Percentiles rank a stretch among this genome's conserved stretches.
Conservation (phyloP, 2,113 vertebrate genomes). For the Apus apus region DNA sequence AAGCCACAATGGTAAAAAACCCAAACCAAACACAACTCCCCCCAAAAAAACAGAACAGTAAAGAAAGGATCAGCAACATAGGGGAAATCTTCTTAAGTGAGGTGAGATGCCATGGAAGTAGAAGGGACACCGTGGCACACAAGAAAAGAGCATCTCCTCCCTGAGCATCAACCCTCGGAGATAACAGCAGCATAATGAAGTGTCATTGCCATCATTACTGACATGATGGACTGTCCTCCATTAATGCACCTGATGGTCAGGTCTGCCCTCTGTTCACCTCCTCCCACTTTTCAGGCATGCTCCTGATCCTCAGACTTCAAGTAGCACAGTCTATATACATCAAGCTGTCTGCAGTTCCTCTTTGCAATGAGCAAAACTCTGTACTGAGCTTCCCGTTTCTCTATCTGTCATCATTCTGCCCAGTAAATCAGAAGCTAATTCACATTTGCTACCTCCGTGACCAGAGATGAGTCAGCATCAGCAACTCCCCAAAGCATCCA, state of each 20-base stretch:
- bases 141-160: neutral
- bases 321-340: neutral
- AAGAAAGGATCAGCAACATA: neutral
- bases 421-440: neutral
- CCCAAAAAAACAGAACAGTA: neutral
- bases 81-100: neutral
- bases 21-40: neutral
- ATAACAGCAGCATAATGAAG: neutral
- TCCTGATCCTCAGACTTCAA: neutral
- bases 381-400: neutral
- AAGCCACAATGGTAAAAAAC: neutral
- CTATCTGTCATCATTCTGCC: neutral
- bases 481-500: neutral
- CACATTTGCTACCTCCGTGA: neutral
- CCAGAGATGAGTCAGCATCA: neutral
- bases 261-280: slow-evolving; percentile 2
- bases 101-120: neutral
- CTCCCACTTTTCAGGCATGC: neutral
- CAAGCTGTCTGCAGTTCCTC: neutral
- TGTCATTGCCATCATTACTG: neutral
- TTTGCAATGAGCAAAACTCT: neutral
- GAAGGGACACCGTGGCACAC: neutral
- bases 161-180: neutral
- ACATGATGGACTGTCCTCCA: neutral
- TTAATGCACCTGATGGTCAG: slow-evolving; percentile 3